Evolutionary conservation across 2,797 vertebrate species (phyloP).

Genomic region (Microhierax caerulescens): DNA sequence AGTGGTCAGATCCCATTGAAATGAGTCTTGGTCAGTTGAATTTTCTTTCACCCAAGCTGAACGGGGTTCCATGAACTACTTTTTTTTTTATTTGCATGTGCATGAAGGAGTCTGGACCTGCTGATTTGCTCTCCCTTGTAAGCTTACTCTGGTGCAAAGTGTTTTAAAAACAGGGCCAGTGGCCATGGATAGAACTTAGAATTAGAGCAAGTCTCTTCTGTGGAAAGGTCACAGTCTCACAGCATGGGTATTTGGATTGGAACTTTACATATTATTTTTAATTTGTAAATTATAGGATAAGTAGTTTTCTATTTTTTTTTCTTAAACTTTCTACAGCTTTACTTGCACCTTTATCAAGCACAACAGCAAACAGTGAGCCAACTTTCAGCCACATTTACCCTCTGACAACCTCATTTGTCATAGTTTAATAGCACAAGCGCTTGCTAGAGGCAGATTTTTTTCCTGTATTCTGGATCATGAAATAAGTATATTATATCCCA

Average conservation of each 20-base stretch:
- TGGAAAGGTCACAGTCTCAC: not conserved
- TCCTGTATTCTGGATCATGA: accelerated
- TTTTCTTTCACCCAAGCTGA: not conserved
- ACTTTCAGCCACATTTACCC: not conserved
- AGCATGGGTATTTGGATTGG: not conserved
- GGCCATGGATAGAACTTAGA: not conserved
- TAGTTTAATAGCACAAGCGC: not conserved
- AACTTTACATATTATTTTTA: not conserved
- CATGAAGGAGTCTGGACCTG: not conserved
- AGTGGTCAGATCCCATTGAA: accelerated
- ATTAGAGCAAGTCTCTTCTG: not conserved
- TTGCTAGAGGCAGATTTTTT: not conserved
- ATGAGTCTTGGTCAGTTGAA: accelerated
- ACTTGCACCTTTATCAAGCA: not conserved
- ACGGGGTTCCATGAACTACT: not conserved
- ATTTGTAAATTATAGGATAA: not conserved
- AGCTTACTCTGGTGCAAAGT: not conserved
- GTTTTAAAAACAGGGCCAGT: not conserved
- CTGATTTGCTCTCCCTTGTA: not conserved
- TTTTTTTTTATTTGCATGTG: not conserved
- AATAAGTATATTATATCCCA: not conserved
- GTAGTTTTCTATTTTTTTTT: not conserved
- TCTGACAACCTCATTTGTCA: not conserved
- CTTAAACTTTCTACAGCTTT: not conserved
- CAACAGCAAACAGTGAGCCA: not conserved